Percentiles rank a stretch among this genome's conserved stretches.
Evolutionary conservation across 2,113 vertebrate genomes (phyloP).

Genomic region (Chaetops frenatus): DNA sequence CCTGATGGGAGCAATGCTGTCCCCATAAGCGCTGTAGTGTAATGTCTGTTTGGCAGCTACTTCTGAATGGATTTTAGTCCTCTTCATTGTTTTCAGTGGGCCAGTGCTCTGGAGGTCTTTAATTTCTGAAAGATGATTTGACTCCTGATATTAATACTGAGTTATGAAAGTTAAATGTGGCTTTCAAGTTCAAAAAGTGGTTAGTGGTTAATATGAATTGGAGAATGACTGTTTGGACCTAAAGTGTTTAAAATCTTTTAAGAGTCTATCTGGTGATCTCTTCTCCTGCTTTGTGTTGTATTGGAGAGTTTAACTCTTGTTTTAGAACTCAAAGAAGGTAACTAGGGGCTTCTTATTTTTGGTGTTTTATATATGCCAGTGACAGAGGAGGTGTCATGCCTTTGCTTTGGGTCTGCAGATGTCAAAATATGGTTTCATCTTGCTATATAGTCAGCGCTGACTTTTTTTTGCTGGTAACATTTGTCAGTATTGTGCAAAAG

Average conservation of each 20-base stretch:
- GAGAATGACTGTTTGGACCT: neutral
- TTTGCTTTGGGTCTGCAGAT: neutral
- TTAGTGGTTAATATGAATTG: neutral
- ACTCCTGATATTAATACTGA: neutral
- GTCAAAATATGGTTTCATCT: neutral
- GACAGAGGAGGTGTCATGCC: neutral
- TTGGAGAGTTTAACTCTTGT: neutral
- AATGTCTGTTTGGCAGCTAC: neutral
- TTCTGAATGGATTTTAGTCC: neutral
- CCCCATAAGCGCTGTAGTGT: neutral
- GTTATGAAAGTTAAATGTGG: constrained; percentile 1
- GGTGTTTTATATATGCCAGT: neutral
- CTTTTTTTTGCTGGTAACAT: neutral
- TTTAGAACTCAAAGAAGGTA: neutral
- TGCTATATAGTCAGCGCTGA: neutral
- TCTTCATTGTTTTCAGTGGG: neutral
- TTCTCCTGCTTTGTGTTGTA: neutral
- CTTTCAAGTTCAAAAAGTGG: constrained; percentile 8
- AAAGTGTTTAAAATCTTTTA: neutral
- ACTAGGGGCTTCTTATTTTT: neutral
- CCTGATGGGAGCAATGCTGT: neutral
- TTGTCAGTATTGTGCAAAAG: neutral
- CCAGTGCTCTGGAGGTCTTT: neutral
- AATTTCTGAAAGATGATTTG: neutral
- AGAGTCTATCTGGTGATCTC: neutral